Percentiles rank a stretch among this genome's conserved stretches.
These are phyloP conservation scores for Serrognathus titanus DNA, from an alignment of 2,888 invertebrate species.

Conservation along the genomic window DNA sequence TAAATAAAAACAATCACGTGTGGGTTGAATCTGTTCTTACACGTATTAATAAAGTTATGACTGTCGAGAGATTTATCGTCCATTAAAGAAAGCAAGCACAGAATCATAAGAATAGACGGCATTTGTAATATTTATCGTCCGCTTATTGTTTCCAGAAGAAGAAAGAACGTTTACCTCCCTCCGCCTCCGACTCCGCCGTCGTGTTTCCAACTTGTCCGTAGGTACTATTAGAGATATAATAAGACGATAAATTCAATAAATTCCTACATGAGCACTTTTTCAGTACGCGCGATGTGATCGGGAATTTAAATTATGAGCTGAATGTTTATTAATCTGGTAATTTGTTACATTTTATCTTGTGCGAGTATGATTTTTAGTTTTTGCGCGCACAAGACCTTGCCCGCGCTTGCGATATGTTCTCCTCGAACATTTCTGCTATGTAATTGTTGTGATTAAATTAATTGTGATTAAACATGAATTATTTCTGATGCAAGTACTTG, in stretches of 20 bases:
- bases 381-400: neutral
- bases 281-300: constrained; percentile 5
- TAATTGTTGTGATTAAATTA: too few species aligned
- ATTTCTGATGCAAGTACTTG: too few species aligned
- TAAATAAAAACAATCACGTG: neutral
- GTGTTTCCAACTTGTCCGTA: neutral
- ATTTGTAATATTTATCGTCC: neutral
- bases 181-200: too few species aligned
- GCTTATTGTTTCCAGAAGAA: neutral
- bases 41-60: constrained; percentile 18
- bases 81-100: constrained; percentile 3
- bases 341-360: neutral
- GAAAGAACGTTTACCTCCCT: neutral
- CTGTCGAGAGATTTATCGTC: constrained; percentile 13
- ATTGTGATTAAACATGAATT: too few species aligned
- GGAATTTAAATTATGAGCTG: constrained; percentile 9
- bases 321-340: constrained; percentile 9
- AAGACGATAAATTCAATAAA: constrained; percentile 7
- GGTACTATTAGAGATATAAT: constrained; percentile 4
- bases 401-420: too few species aligned
- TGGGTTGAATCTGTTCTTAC: constrained; percentile 6
- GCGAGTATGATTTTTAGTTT: neutral
- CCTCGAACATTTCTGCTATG: too few species aligned
- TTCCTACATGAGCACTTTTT: constrained; percentile 4
- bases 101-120: constrained; percentile 11